Base-by-base conservation (phyloP, 2,113 vertebrate species). In the Microtus pennsylvanicus region DNA sequence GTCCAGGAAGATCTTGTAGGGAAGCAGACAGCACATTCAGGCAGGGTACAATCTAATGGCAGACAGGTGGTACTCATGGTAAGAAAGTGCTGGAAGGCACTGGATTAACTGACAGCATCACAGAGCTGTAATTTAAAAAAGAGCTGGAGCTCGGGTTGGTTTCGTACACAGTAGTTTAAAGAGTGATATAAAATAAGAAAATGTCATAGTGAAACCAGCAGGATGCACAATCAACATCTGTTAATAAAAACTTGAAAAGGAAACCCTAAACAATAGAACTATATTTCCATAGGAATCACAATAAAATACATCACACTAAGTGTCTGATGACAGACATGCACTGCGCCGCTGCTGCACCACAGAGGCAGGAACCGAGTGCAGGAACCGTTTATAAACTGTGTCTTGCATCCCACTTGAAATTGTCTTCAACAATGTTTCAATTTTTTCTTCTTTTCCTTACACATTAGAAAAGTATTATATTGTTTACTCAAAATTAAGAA, bases 401-500 rank as follows among this genome's bases (percentile, higher is more conserved):
- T 63, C 55, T 65, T 42, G 26, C 74, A 21, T 90, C 11, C 4
- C 38, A 72, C 26, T 65, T 80, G 91, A 67, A 89, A 12, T 19
- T 87, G 26, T 21, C 76, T 89, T 94, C 38, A 83, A 87, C 17
- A 74, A 58, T 93, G 61, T 91, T 95, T 72, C 61, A 91, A 63
- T 5, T 52, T 94, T 47, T 95, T 76, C 24, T 94, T 38, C 10
- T 91, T 87, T 91, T 72, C 17, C 47, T 77, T 93, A 82, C 42
- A 26, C 83, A 42, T 47, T 63, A 86, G 95, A 63, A 80, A 93
- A 74, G 78, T 19, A n/a, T 10, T 30, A 9, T 50, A 17, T 96
- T 72, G 24, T 75, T 86, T 80, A 42, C 61, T 94, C 69, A 93
- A 89, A 96, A 72, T 47, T 38, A 69, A 22, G 33, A 81, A 95